Base-by-base conservation (phyloP, 2,888 invertebrate genomes). In the Synanthedon formicaeformis region DNA sequence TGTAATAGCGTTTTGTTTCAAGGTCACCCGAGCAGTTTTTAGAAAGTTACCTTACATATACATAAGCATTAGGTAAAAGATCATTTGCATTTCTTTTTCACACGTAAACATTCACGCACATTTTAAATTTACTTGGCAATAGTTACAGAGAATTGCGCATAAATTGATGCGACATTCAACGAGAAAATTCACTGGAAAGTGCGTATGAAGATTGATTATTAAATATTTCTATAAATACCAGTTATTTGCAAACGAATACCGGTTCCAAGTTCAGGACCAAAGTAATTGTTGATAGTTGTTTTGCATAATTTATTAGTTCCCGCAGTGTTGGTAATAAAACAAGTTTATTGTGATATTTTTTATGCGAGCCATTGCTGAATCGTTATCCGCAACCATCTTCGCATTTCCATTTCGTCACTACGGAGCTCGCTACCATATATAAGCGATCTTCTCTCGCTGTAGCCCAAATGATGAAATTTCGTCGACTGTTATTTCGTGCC, bases 1-100 rank as follows among this genome's bases (percentile, higher is more conserved):
- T 85, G 87, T 87, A 88, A 88, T 72, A 86, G 75, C 79, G 78
- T 80, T 86, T 82, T 82, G 81, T 85, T 86, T 88, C 88, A 88
- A 88, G 88, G 88, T 88, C 87, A 87, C 73, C 71, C 73, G 75
- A 82, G 78, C 78, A 83, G 82, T 84, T 85, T 87, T 88, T 88
- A 87, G 88, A 88, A 88, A 88, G 88, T 87, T 80, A 83, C 81
- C 81, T 80, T 77, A 81, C 61, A 64, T 65, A 63, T 58, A 64
- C 69, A 34, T 34, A 64, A 72, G 69, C 72, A 73, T 79, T 75
- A 75, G 73, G 68, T 78, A 74, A 80, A 68, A 78, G 75, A 64
- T 70, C 65, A 67, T 51, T 66, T 67, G 55, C 50, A 63, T 59
- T 60, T 62, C 60, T 57, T 56, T 56, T 27, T 5, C 34, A 34